Percentiles rank a stretch among this genome's conserved stretches.
Conservation (phyloP, 2,797 vertebrate genomes). For the Borostomias antarcticus region DNA sequence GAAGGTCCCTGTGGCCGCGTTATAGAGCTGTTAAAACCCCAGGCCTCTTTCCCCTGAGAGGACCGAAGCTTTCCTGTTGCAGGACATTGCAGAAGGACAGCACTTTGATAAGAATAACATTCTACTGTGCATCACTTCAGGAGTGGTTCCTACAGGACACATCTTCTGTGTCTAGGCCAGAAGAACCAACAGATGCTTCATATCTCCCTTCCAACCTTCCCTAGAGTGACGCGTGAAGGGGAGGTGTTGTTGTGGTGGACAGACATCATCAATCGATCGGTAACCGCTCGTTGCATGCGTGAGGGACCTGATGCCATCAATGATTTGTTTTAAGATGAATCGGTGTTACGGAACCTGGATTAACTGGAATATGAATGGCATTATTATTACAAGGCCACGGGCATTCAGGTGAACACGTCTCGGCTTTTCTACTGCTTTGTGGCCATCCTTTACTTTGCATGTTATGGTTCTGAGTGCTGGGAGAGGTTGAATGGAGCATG, state of each 20-base stretch:
- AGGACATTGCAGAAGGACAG: not conserved
- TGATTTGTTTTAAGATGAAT: conserved; percentile 12
- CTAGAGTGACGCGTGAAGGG: conserved; percentile 12
- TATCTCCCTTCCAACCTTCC: not conserved
- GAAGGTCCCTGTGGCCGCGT: not conserved
- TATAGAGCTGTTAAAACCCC: not conserved
- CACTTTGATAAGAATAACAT: not conserved
- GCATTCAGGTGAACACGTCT: conserved; percentile 5
- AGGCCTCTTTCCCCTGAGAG: not conserved
- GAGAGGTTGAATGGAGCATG: conserved; percentile 24
- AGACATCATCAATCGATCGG: no score
- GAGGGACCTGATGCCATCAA: conserved; percentile 19
- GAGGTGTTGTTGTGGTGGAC: conserved; percentile 4
- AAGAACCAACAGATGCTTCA: not conserved
- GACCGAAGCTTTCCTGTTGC: not conserved
- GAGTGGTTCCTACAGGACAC: conserved; percentile 1
- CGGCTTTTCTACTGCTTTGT: not conserved
- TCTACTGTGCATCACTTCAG: conserved; percentile 25
- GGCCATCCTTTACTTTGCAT: conserved; percentile 21
- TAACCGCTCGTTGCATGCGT: no score
- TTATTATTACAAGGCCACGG: conserved; percentile 8
- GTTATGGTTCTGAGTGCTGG: conserved; percentile 19
- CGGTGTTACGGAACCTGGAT: conserved; percentile 52
- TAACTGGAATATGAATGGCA: conserved; percentile 56
- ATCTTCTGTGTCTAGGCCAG: conserved; percentile 9